Evolutionary conservation across 2,888 invertebrate species (phyloP).

Genomic region (Synergus japonicus): DNA sequence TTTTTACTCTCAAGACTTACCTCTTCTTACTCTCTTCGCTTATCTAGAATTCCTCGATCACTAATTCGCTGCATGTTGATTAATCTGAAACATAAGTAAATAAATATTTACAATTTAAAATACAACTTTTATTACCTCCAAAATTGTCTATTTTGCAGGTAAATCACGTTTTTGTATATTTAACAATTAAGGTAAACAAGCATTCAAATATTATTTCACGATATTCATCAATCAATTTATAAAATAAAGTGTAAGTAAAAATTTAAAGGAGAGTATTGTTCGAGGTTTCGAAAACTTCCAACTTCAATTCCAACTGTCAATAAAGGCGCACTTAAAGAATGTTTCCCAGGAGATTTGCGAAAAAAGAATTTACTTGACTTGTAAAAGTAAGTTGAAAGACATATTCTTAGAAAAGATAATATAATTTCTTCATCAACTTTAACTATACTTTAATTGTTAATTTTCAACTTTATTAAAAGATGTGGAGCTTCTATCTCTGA

Average conservation of each 20-base stretch:
- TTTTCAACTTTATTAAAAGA: too few relatives aligned
- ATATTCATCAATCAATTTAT: neutral
- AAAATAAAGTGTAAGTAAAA: neutral
- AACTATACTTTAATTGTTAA: neutral
- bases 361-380: neutral
- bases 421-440: neutral
- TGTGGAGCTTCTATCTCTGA: too few relatives aligned
- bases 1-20: conserved; percentile 22
- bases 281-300: neutral
- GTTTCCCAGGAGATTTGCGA: neutral
- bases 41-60: conserved; percentile 30
- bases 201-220: neutral
- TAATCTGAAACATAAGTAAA: conserved; percentile 18
- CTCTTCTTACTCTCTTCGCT: conserved; percentile 32
- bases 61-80: conserved; percentile 31
- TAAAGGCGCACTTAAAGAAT: neutral
- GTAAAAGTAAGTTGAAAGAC: neutral
- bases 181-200: neutral
- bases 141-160: neutral
- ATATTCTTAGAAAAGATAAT: neutral
- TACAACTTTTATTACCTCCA: neutral
- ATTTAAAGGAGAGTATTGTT: neutral
- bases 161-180: neutral
- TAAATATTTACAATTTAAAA: neutral
- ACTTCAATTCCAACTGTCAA: neutral